Conservation (phyloP, 2,888 invertebrate species). For the Biston stratarius region DNA sequence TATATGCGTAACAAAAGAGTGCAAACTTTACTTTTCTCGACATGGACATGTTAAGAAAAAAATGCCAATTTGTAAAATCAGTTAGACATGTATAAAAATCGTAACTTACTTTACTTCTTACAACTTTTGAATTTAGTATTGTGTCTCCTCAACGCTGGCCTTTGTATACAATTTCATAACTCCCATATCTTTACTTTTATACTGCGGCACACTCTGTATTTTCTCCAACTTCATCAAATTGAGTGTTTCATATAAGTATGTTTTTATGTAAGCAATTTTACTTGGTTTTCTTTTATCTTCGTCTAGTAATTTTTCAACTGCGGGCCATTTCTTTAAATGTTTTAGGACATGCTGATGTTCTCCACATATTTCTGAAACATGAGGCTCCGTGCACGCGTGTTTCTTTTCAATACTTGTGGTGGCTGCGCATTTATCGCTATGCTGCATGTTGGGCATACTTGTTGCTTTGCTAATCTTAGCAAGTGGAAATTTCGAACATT, state of each 20-base stretch:
- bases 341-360: conserved; percentile 58
- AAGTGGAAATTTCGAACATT: conserved; percentile 47
- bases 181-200: conserved; percentile 47
- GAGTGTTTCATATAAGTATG: conserved; percentile 47
- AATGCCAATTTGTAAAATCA: too few species aligned
- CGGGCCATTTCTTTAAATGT: conserved; percentile 56
- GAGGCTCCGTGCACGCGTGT: conserved; percentile 55
- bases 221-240: conserved; percentile 61
- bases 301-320: conserved; percentile 27
- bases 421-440: conserved; percentile 50
- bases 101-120: not conserved
- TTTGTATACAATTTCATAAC: conserved; percentile 58
- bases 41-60: too few species aligned
- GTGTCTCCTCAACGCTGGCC: conserved; percentile 46
- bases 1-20: too few species aligned
- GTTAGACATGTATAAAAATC: too few species aligned
- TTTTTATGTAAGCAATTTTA: conserved; percentile 47
- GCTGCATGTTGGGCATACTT: conserved; percentile 47
- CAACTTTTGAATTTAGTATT: conserved; percentile 15
- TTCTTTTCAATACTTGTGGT: conserved; percentile 45
- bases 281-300: conserved; percentile 30
- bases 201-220: conserved; percentile 61
- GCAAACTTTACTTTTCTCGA: too few species aligned
- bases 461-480: conserved; percentile 56
- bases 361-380: conserved; percentile 54